These are phyloP conservation scores for Panagrolaimus sp. DNA, from an alignment of 1,140 invertebrate species.

Conservation along the genomic window DNA sequence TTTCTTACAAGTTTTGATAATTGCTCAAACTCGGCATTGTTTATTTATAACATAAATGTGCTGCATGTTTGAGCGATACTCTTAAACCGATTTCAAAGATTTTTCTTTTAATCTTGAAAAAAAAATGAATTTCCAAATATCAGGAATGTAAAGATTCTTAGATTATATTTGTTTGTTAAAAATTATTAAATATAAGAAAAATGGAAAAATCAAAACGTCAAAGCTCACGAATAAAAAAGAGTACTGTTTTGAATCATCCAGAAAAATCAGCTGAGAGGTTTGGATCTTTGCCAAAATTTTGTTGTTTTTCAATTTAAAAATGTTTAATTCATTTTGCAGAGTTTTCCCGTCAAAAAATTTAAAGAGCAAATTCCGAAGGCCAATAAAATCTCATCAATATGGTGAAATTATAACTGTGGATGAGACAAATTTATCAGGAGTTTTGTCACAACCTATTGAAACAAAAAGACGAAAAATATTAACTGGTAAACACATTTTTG, in stretches of 20 bases:
- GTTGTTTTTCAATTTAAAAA: not conserved
- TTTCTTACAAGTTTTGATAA: too few relatives aligned
- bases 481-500: not conserved
- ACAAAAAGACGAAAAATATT: not conserved
- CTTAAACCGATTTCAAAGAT: too few relatives aligned
- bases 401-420: conserved; percentile 12
- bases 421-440: not conserved
- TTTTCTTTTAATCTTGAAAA: not conserved
- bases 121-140: not conserved
- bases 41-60: too few relatives aligned
- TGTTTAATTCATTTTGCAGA: not conserved
- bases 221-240: not conserved
- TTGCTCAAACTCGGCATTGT: too few relatives aligned
- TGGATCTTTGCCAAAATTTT: conserved; percentile 13
- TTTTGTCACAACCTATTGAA: not conserved
- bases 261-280: conserved; percentile 9
- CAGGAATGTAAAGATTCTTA: not conserved
- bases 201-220: not conserved
- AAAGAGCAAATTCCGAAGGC: too few relatives aligned
- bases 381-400: not conserved
- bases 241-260: not conserved
- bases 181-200: not conserved
- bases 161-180: not conserved
- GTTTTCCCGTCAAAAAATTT: not conserved
- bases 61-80: too few relatives aligned